Base-by-base conservation (phyloP, 2,113 vertebrate genomes). In the Xenus cinereus region DNA sequence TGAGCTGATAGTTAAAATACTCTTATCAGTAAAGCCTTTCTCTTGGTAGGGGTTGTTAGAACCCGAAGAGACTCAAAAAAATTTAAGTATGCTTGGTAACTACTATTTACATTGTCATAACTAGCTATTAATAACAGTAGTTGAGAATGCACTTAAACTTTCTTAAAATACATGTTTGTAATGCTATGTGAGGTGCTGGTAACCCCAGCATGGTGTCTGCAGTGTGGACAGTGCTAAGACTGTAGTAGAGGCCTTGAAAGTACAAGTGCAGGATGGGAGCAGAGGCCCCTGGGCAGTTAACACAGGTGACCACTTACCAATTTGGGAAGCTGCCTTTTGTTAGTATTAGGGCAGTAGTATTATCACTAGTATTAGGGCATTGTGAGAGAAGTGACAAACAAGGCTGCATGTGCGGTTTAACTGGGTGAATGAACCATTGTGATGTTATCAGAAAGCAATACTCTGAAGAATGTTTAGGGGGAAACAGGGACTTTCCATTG, bases 251-350 rank as follows among this genome's bases (percentile, higher is more conserved):
- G 54, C 24, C 75, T 60, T 79, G 48, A 35, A 74, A 85, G 75
- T 54, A 71, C 30, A 30, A 35, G 46, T 12, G 10, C 10, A 22
- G 41, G 23, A 10, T 57, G n/a, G 14, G 1, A 41, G 62, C 35
- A 63, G 56, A 46, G 71, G 37, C 23, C 46, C 8, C 35, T 12
- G 17, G 20, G 57, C 72, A 21, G 22, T 26, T 59, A 46, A 48
- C 21, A 6, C 48, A 39, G 66, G 50, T 21, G n/a, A 28, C 12
- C 6, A 14, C 18, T 23, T 69, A 13, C 1, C 4, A 6, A 0
- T 35, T 32, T 84, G 37, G 81, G n/a, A 78, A 67, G 37, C 12
- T 66, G 78, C 24, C 35, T 83, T 79, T 19, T 41, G 57, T 48
- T 26, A 30, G 8, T 16, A 2, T 32, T 39, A 28, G 46, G 33